Evolutionary conservation across 2,113 vertebrate species (phyloP), one percentile per base, ranked within the genome.

Genomic region (Zosterops borbonicus): DNA sequence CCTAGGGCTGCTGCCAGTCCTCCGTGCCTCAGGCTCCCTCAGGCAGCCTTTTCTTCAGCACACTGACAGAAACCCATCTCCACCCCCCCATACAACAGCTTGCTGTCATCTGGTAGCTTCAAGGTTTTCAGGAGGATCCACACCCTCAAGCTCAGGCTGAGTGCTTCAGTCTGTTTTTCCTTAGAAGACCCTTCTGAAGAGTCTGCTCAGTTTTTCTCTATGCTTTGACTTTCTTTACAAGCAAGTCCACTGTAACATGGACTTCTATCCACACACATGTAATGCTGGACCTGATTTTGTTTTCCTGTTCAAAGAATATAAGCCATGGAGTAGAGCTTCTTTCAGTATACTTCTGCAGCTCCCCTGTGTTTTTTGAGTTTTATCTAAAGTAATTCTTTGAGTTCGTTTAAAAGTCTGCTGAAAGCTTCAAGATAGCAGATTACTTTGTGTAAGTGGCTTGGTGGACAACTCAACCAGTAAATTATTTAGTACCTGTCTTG

Each of bases 401-500:
- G 41, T 33, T 94, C 53, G 37, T 92, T 83, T 90, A 67, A 80
- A 81, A 71, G 58, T 74, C 78, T 60, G 18, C 80, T 85, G 75
- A 96, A 96, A 95, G 92, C 92, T 95, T 87, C 75, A 53, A 42
- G 78, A 47, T 35, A 75, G 85, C 68, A 90, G 46, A 84, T 75
- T 58, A 84, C 62, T 90, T 92, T 81, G 70, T 78, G 15, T 95
- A 95, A 97, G 81, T 95, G 89, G 70, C 49, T 96, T 85, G 68
- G 62, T 78, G 86, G 52, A 84, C 1, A 0, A 78, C 77, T 86
- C 67, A 42, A 64, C 33, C 42, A 76, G 82, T 97, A 81, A 97
- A 97, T 96, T 42, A 96, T 97, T 95, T 89, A 97, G 37, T 89
- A 53, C 70, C 81, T 92, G 58, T 27, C 86, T 87, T 91, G 90